Percentiles rank a stretch among this genome's conserved stretches.
Conservation (phyloP, 2,113 vertebrate genomes). For the Rafetus swinhoei region DNA sequence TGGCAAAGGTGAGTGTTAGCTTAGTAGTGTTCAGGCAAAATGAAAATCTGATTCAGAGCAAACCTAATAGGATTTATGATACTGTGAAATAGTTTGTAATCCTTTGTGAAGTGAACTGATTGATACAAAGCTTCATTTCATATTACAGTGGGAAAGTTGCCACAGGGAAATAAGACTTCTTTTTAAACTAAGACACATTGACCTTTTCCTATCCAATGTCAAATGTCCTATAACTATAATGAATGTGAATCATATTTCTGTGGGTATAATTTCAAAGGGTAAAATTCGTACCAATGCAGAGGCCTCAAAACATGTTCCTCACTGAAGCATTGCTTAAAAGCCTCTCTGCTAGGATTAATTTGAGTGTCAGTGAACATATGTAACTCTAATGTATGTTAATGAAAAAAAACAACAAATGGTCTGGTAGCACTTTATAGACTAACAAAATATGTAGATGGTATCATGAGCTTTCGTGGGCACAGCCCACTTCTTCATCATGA, state of each 20-base stretch:
- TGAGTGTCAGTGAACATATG: neutral
- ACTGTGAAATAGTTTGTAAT: neutral
- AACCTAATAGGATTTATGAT: neutral
- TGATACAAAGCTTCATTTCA: neutral
- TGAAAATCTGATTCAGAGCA: neutral
- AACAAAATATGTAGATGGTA: too few species aligned
- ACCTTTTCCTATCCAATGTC: neutral
- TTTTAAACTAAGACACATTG: neutral
- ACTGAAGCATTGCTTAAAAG: neutral
- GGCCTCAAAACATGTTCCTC: neutral
- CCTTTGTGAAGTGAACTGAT: neutral
- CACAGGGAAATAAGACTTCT: neutral
- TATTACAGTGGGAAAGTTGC: neutral
- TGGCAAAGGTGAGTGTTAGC: conserved; percentile 32
- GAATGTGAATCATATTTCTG: neutral
- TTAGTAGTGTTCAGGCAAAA: neutral
- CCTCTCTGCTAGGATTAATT: neutral
- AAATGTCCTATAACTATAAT: neutral
- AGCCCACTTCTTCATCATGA: too few species aligned
- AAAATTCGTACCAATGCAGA: neutral
- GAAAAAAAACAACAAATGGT: too few species aligned
- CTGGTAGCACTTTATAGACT: too few species aligned
- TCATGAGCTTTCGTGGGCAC: too few species aligned
- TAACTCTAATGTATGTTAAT: neutral
- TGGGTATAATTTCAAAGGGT: neutral